Evolutionary conservation across 2,113 vertebrate species (phyloP).

Genomic region (Vanacampus margaritifer): DNA sequence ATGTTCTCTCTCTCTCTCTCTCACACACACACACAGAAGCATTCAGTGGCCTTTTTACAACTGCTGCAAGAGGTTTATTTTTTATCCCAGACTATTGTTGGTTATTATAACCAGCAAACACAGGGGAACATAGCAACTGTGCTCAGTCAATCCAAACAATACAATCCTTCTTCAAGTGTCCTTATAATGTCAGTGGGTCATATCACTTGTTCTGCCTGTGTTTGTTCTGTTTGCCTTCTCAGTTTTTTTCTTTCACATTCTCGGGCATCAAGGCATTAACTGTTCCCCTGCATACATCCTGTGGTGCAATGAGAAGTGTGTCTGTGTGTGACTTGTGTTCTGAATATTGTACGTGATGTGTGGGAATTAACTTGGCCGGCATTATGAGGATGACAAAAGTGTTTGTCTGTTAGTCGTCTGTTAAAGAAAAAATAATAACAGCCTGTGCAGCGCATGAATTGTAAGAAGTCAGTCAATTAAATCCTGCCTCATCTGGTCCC

Average conservation of each 20-base stretch:
- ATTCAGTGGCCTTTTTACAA: slow-evolving; percentile 72
- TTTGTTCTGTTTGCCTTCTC: slow-evolving; percentile 47
- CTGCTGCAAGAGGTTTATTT: slow-evolving; percentile 67
- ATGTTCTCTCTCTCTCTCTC: slow-evolving; percentile 27
- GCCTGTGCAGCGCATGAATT: slow-evolving; percentile 53
- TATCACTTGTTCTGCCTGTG: slow-evolving; percentile 40
- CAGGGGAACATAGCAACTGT: slow-evolving; percentile 55
- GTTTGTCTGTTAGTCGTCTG: slow-evolving; percentile 37
- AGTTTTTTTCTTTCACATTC: slow-evolving; percentile 13
- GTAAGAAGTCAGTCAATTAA: slow-evolving; percentile 54
- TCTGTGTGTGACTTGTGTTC: slow-evolving; percentile 29
- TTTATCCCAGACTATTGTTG: slow-evolving; percentile 46
- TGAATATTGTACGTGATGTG: slow-evolving; percentile 29
- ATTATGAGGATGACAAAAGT: slow-evolving; percentile 28
- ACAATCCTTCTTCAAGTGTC: slow-evolving; percentile 78
- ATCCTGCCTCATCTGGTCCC: slow-evolving; percentile 12
- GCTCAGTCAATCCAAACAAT: slow-evolving; percentile 60
- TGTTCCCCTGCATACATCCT: slow-evolving; percentile 28
- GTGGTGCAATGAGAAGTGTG: slow-evolving; percentile 28
- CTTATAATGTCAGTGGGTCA: slow-evolving; percentile 62
- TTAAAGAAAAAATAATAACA: slow-evolving; percentile 24
- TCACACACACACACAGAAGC: slow-evolving; percentile 38
- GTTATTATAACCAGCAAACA: slow-evolving; percentile 64
- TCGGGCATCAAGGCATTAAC: slow-evolving; percentile 41
- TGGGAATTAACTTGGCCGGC: slow-evolving; percentile 42